Evolutionary conservation across 2,888 invertebrate species (phyloP), one percentile per base, ranked within the genome.

Genomic region (Pedicia rivosa): DNA sequence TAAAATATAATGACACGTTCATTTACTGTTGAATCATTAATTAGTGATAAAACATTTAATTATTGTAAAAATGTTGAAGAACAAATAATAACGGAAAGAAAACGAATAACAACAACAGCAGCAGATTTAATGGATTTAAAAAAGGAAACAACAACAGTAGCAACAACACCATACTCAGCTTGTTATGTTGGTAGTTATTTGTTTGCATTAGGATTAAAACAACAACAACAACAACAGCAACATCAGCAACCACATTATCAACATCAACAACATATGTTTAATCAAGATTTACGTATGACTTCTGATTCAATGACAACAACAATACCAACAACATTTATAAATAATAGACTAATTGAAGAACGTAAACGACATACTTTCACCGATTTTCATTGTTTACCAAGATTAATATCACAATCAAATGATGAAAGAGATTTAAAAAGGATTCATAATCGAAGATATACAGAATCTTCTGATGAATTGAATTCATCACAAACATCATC

Each of bases 21-120:
- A 45, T 86, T 86, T 53, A 58, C 82, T 39, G 80, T 86, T 52
- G 84, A 84, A 52, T 77, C 83, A 36, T 59, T 86, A 39, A 78
- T 86, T 45, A 75, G 72, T 63, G 71, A 68, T 50, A 71, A 70
- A 39, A 65, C 72, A 10, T 3, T 10, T 10, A 25, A 12, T 26
- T 16, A 26, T 25, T 16, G 26, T 16, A 26, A 26, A 17, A 25
- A 35, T 35, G 15, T 7, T 12, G 25, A 25, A 16, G 7, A 14
- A n/a, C 4, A 8, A n/a, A n/a, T n/a, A n/a, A n/a, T n/a, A n/a
- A 12, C 28, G 4, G 12, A 64, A 65, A 59, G 61, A 47, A 58
- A 58, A 49, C 48, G 53, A 38, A 56, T 62, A 43, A 46, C 61
- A 49, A 44, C 62, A 45, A 56, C 59, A 57, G 63, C 69, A n/a